These are phyloP conservation scores for Spodoptera picta DNA, from an alignment of 2,888 invertebrate genomes.

Conservation along the genomic window DNA sequence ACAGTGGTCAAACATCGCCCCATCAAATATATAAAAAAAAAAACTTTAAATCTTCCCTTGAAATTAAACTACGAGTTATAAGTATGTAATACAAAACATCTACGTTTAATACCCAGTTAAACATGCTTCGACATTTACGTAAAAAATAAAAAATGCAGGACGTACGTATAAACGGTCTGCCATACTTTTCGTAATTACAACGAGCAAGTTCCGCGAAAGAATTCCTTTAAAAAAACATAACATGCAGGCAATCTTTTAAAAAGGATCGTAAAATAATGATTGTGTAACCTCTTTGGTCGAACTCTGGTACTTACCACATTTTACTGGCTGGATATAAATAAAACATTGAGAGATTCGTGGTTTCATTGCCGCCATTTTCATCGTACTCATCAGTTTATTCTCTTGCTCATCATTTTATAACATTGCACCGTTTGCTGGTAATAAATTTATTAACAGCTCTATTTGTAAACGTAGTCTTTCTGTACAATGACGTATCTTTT, in stretches of 20 bases:
- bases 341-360: not conserved
- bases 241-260: slow-evolving; percentile 53
- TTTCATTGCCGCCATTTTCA: no score
- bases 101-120: not conserved
- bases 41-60: no score
- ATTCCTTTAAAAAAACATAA: slow-evolving; percentile 51
- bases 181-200: slow-evolving; percentile 44
- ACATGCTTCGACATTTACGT: slow-evolving; percentile 5
- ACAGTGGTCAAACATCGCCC: no score
- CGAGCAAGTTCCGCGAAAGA: slow-evolving; percentile 20
- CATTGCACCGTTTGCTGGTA: not conserved
- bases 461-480: no score
- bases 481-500: no score
- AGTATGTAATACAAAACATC: no score
- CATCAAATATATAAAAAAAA: no score
- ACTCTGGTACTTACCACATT: slow-evolving; percentile 8
- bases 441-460: slow-evolving; percentile 5
- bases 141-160: slow-evolving; percentile 2
- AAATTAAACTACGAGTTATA: no score
- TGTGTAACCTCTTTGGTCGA: slow-evolving; percentile 19
- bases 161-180: slow-evolving; percentile 14
- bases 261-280: slow-evolving; percentile 52
- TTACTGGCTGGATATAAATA: slow-evolving; percentile 21
- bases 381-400: no score
- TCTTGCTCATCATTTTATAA: no score